A percentile compares a stretch with the other conserved stretches of the same genome.
Conservation (phyloP, 1,140 invertebrate genomes). For the Gyrodactylus salaris region DNA sequence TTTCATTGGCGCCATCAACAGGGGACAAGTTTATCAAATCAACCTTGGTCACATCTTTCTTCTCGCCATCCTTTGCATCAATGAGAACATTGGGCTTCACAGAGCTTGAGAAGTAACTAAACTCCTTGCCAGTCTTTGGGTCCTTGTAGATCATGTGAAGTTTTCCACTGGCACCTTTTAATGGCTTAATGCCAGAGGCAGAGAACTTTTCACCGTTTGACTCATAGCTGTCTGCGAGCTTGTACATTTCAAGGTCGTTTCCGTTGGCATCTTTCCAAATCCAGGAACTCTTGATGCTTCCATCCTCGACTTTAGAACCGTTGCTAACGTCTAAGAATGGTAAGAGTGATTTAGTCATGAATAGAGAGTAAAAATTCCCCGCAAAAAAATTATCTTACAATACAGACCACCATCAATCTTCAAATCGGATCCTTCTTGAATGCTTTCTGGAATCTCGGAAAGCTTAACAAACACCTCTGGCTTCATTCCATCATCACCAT, state of each 20-base stretch:
- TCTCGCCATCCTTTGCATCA: background rate
- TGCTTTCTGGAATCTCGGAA: background rate
- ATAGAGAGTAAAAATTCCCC: too few relatives aligned
- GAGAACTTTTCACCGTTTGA: background rate
- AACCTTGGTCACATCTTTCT: background rate
- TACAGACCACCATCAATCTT: background rate
- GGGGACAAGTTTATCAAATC: background rate
- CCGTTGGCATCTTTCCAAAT: background rate
- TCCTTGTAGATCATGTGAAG: background rate
- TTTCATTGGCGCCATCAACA: too few relatives aligned
- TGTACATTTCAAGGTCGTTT: background rate
- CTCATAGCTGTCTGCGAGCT: background rate
- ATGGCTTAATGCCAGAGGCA: background rate
- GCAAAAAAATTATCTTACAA: too few relatives aligned
- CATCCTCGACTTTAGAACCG: background rate
- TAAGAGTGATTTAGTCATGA: too few relatives aligned
- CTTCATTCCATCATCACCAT: background rate
- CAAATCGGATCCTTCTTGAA: background rate
- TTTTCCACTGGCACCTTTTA: background rate
- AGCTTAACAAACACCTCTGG: background rate
- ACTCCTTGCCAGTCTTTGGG: background rate
- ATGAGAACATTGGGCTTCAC: background rate
- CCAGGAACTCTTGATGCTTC: background rate
- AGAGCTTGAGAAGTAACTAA: background rate
- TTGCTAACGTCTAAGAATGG: background rate